Conservation (phyloP, 2,113 vertebrate genomes). For the Lasiurus borealis region DNA sequence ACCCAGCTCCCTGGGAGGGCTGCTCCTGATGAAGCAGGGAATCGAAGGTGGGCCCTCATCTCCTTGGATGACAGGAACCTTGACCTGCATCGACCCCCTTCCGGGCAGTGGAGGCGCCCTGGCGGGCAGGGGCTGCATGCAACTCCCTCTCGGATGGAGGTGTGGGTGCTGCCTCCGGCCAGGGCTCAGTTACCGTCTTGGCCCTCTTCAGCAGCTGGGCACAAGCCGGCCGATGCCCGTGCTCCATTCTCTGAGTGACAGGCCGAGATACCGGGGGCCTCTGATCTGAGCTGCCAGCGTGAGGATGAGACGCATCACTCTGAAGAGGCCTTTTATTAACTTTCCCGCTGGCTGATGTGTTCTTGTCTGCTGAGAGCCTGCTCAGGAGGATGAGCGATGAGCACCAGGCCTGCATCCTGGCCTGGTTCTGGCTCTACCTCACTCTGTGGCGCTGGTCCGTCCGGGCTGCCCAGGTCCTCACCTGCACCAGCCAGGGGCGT, state of each 20-base stretch:
- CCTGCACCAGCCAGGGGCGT: background rate
- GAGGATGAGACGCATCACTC: background rate
- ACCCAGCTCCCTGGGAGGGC: background rate
- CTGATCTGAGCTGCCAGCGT: background rate
- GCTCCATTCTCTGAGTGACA: background rate
- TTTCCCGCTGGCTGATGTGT: background rate
- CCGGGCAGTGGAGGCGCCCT: background rate
- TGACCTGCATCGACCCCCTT: background rate
- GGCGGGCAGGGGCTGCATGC: background rate
- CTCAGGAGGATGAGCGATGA: background rate
- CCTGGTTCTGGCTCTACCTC: background rate
- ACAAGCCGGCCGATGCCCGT: background rate
- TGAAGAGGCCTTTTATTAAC: background rate
- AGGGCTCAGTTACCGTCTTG: background rate
- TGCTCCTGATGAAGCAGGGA: background rate
- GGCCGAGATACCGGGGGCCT: background rate
- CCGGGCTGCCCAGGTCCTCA: background rate
- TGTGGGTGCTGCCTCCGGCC: background rate
- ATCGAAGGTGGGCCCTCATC: background rate
- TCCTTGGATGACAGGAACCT: background rate
- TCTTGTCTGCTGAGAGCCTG: background rate
- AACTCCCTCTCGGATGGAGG: too few species aligned
- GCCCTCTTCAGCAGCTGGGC: background rate
- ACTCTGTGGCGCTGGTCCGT: background rate
- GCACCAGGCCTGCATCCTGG: background rate